Conservation (phyloP, 2,888 invertebrate genomes). For the Itoplectis maculator region DNA sequence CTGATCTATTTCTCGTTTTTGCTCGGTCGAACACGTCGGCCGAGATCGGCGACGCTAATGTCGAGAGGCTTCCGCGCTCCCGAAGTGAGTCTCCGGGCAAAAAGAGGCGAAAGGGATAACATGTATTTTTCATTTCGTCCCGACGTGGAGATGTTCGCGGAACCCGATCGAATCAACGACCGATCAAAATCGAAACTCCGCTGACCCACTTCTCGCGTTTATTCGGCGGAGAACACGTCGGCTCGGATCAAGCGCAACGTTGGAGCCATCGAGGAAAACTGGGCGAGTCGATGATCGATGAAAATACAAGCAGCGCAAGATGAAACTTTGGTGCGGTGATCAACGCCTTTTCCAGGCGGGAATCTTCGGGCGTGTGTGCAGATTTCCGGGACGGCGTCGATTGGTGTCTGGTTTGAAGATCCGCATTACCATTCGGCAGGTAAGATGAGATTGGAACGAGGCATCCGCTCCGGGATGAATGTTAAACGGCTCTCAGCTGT, state of each 20-base stretch:
- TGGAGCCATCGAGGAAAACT: neutral
- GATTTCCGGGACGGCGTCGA: neutral
- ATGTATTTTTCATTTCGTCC: neutral
- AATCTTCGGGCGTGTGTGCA: neutral
- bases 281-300: neutral
- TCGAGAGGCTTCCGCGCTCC: neutral
- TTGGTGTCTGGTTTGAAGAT: slow-evolving; percentile 16
- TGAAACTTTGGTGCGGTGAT: neutral
- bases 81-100: neutral
- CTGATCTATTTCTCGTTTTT: slow-evolving; percentile 4
- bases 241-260: neutral
- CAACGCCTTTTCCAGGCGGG: too few species aligned
- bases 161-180: neutral
- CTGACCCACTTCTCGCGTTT: too few species aligned
- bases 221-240: too few species aligned
- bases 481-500: slow-evolving; percentile 19
- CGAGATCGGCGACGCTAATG: neutral
- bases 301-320: neutral
- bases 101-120: neutral
- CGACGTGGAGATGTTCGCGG: neutral
- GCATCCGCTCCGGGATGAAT: slow-evolving; percentile 10
- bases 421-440: slow-evolving; percentile 21
- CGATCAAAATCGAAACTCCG: neutral
- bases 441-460: slow-evolving; percentile 14
- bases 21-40: neutral